Evolutionary conservation across 2,797 vertebrate genomes (phyloP).

Genomic region (Schizopygopsis pylzovi): DNA sequence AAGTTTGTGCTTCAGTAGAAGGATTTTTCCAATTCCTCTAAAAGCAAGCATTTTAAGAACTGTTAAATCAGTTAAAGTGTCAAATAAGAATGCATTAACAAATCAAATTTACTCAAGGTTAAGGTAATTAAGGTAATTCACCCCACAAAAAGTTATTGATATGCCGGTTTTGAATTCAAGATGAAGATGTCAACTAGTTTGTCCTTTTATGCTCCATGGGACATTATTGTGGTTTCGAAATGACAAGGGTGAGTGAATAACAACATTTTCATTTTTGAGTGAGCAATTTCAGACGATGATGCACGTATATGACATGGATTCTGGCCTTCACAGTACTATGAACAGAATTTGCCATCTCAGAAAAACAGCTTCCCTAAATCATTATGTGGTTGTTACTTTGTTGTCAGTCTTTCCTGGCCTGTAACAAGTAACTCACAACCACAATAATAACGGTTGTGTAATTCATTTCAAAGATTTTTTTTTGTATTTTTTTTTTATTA

Average conservation of each 20-base stretch:
- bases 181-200: not conserved
- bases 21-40: not conserved
- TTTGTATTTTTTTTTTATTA: not conserved
- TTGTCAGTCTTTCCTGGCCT: not conserved
- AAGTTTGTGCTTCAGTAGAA: not conserved
- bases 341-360: not conserved
- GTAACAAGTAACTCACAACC: not conserved
- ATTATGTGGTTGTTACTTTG: not conserved
- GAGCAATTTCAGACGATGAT: not conserved
- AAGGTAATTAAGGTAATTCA: not conserved
- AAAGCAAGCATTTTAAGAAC: not conserved
- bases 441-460: not conserved
- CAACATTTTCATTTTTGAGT: not conserved
- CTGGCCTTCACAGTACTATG: too few species aligned
- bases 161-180: not conserved
- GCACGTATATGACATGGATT: too few species aligned
- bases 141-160: not conserved
- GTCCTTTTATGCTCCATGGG: not conserved
- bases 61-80: not conserved
- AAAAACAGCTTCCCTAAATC: not conserved
- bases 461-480: not conserved
- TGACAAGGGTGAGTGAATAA: not conserved
- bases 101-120: not conserved
- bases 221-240: not conserved
- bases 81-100: not conserved